phyloP scores from a whole-genome alignment of 2,113 vertebrate genomes.

The Heterocephalus glaber region DNA sequence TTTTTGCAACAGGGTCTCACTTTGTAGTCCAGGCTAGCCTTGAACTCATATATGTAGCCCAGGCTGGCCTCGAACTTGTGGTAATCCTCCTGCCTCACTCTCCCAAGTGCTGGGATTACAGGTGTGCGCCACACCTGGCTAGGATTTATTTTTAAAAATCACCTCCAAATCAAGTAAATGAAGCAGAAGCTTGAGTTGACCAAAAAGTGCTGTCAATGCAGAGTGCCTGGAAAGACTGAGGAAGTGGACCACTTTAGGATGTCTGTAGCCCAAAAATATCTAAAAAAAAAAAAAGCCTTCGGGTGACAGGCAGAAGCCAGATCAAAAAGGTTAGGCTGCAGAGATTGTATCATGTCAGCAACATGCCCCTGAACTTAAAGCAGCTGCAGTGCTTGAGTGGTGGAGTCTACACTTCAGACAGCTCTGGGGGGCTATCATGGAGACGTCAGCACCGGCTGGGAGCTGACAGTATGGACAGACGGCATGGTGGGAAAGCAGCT shows the following conservation, averaged over 20 bases:
- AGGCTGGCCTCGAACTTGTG: neutral
- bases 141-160: neutral
- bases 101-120: neutral
- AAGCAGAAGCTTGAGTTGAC: neutral
- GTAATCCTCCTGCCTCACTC: neutral
- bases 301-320: neutral
- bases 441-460: neutral
- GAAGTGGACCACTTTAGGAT: neutral
- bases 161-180: neutral
- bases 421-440: neutral
- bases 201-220: neutral
- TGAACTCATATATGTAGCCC: neutral
- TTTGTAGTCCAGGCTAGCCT: neutral
- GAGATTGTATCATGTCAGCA: neutral
- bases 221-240: neutral
- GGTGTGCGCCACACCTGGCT: neutral
- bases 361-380: neutral
- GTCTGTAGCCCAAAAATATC: neutral
- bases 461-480: no score
- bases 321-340: neutral
- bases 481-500: neutral
- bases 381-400: neutral
- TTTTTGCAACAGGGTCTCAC: neutral
- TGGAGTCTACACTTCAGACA: neutral
- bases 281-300: neutral